Percentiles rank a stretch among this genome's conserved stretches.
Conservation (phyloP, 2,797 vertebrate genomes). For the Rhodeus uyekii region DNA sequence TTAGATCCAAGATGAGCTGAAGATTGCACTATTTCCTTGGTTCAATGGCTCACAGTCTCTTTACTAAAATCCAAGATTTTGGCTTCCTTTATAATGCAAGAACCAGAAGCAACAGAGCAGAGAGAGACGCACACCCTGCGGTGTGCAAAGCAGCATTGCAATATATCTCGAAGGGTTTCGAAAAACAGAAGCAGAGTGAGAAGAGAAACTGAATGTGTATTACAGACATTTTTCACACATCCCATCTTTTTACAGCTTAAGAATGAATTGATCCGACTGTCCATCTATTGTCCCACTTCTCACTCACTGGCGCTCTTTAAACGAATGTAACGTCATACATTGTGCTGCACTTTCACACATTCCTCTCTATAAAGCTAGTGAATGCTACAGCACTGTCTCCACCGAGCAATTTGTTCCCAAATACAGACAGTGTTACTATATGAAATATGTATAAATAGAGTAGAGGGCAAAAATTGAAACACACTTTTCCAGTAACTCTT, state of each 20-base stretch:
- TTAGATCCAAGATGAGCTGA: background rate
- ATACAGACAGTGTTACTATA: slow-evolving; percentile 17
- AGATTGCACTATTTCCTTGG: slow-evolving; percentile 11
- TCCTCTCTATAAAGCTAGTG: background rate
- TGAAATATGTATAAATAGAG: slow-evolving; percentile 12
- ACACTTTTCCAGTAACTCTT: background rate
- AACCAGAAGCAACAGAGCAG: slow-evolving; percentile 9
- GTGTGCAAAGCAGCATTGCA: background rate
- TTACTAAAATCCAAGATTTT: slow-evolving; percentile 22
- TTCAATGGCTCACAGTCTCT: slow-evolving; percentile 17
- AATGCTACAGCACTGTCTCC: background rate
- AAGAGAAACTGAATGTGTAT: background rate
- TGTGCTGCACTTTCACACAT: slow-evolving; percentile 3
- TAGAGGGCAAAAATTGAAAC: background rate
- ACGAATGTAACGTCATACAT: slow-evolving; percentile 4
- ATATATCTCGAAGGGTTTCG: background rate
- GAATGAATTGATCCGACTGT: background rate
- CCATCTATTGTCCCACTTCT: slow-evolving; percentile 12
- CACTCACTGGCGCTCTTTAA: slow-evolving; percentile 10
- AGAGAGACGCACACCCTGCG: background rate
- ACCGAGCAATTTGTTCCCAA: slow-evolving; percentile 5
- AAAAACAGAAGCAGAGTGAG: background rate
- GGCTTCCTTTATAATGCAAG: background rate
- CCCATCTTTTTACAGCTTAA: background rate
- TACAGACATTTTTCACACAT: background rate